These are phyloP conservation scores for Hucho hucho DNA, from an alignment of 2,113 vertebrate genomes.

Conservation along the genomic window DNA sequence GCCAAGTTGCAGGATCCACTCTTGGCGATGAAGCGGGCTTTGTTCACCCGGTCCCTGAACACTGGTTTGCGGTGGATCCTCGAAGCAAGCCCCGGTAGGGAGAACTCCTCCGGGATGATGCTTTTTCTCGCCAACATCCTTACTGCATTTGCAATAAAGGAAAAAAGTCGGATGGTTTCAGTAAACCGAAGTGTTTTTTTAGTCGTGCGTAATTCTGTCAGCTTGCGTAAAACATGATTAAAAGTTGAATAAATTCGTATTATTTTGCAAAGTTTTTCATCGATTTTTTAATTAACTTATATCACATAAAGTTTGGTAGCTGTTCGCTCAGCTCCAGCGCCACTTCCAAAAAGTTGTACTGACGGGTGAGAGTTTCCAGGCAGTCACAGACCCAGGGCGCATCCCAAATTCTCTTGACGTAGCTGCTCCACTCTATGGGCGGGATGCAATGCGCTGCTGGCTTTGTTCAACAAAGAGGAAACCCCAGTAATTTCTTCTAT, in stretches of 20 bases:
- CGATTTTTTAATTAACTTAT: not conserved
- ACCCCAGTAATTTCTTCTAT: not conserved
- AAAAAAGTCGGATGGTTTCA: not conserved
- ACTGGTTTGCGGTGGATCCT: conserved; percentile 91
- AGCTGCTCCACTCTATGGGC: conserved; percentile 24
- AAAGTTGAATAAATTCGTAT: not conserved
- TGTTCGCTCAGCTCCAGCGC: not conserved
- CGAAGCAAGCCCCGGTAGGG: conserved; percentile 86
- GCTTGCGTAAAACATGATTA: not conserved
- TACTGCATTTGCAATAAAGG: not conserved
- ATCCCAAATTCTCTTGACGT: conserved; percentile 29
- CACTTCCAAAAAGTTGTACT: conserved; percentile 20
- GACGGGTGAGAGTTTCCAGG: conserved; percentile 10
- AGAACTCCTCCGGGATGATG: conserved; percentile 97
- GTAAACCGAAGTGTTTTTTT: not conserved
- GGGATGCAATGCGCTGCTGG: conserved; percentile 17
- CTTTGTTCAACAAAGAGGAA: conserved; percentile 5
- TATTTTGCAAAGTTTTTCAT: not conserved
- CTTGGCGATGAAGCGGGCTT: conserved; percentile 97
- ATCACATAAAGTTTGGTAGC: not conserved
- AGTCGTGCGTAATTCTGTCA: conserved; percentile 9
- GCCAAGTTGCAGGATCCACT: conserved; percentile 97
- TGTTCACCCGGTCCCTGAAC: conserved; percentile 86
- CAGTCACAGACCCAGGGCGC: not conserved
- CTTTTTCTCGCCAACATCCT: conserved; percentile 93